Conservation (phyloP, 2,113 vertebrate species). For the Xyliphius kryptos region DNA sequence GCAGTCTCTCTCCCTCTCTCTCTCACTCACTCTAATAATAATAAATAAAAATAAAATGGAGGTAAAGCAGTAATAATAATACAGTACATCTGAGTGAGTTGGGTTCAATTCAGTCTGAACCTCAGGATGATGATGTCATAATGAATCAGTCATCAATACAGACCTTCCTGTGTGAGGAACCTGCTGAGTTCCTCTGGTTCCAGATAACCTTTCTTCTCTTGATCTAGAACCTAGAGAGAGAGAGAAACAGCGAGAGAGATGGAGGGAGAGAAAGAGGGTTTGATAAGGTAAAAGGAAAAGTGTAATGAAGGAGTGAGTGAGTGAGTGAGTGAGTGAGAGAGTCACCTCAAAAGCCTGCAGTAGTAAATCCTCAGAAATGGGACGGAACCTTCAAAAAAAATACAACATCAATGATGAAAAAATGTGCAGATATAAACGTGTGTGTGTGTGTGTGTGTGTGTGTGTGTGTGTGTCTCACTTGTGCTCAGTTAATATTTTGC, state of each 20-base stretch:
- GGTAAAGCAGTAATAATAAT: no score
- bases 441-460: constrained; percentile 16
- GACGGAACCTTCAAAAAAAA: constrained; percentile 67
- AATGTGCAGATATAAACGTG: neutral
- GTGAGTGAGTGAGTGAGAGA: neutral
- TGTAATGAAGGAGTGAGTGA: neutral
- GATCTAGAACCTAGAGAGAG: constrained; percentile 75
- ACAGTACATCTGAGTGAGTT: no score
- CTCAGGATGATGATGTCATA: neutral
- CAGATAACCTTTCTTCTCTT: constrained; percentile 74
- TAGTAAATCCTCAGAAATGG: constrained; percentile 76
- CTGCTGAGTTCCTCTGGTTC: constrained; percentile 75
- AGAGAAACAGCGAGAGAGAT: neutral
- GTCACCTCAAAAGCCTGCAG: constrained; percentile 86
- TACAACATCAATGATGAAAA: neutral
- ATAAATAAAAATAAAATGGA: no score
- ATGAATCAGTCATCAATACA: neutral
- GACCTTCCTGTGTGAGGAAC: constrained; percentile 86
- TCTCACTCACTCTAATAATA: no score
- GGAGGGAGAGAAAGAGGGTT: neutral
- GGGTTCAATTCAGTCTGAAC: neutral
- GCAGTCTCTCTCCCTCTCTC: no score
- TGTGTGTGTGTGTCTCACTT: constrained; percentile 60
- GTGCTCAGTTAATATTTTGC: constrained; percentile 69
- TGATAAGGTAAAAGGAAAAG: no score